Conservation (phyloP, 2,113 vertebrate species). For the Neodon shergylaensis region DNA sequence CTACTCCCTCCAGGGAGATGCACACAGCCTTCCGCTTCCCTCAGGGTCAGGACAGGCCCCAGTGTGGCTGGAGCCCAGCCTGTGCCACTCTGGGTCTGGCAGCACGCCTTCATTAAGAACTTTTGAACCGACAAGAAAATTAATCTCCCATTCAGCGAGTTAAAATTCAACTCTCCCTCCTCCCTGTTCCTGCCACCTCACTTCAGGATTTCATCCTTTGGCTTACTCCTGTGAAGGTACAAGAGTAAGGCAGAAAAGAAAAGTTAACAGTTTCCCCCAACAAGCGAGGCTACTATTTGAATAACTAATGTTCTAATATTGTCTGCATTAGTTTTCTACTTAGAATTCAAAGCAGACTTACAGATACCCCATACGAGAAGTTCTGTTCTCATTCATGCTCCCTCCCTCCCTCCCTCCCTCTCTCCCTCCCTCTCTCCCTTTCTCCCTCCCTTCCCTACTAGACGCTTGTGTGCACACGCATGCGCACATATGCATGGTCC, state of each 20-base stretch:
- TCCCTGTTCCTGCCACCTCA: no score
- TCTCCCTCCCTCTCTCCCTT: no score
- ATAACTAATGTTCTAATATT: not conserved
- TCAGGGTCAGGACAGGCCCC: not conserved
- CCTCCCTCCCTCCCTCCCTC: not conserved
- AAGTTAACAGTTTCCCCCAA: not conserved
- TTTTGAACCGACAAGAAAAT: constrained; percentile 56
- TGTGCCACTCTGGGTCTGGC: not conserved
- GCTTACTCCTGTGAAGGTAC: not conserved
- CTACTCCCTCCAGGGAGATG: not conserved
- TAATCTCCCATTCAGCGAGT: constrained; percentile 9
- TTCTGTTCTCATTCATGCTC: not conserved
- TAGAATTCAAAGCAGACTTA: constrained; percentile 43
- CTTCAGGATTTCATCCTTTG: not conserved
- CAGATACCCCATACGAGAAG: not conserved
- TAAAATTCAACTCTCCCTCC: constrained; percentile 48
- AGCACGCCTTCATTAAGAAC: constrained; percentile 32
- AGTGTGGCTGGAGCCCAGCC: not conserved
- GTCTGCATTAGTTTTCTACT: constrained; percentile 28
- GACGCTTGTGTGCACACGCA: not conserved
- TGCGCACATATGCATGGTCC: not conserved
- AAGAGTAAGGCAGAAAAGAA: not conserved
- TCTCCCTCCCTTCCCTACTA: no score
- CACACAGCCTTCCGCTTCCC: not conserved
- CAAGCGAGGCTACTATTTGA: not conserved